Percentiles rank a stretch among this genome's conserved stretches.
phyloP scores from a whole-genome alignment of 1,140 invertebrate species.

The Stegodyphus mimosarum region DNA sequence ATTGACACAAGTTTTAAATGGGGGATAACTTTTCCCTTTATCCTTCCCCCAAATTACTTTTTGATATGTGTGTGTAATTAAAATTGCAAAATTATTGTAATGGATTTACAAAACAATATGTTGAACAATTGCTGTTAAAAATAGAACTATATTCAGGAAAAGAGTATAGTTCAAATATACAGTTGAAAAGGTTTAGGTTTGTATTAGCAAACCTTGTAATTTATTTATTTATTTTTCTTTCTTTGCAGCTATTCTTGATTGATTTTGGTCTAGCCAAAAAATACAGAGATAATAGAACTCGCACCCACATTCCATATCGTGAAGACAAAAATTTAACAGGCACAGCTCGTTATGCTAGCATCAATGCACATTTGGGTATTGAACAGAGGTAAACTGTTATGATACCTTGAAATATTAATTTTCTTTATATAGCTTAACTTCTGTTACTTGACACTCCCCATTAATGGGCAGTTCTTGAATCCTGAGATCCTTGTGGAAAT shows the following conservation, averaged over 20 bases:
- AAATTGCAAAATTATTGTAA: too few relatives aligned
- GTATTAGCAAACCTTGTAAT: neutral
- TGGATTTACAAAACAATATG: too few relatives aligned
- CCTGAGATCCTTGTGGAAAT: too few relatives aligned
- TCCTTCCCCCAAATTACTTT: too few relatives aligned
- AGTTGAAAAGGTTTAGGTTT: neutral
- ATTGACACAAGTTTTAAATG: too few relatives aligned
- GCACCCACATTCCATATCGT: slow-evolving; percentile 87
- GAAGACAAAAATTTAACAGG: slow-evolving; percentile 77
- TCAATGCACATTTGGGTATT: slow-evolving; percentile 74
- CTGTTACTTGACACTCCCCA: slow-evolving; percentile 71
- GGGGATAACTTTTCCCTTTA: too few relatives aligned
- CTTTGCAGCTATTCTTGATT: slow-evolving; percentile 70
- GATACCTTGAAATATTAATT: too few relatives aligned
- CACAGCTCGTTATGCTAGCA: slow-evolving; percentile 76
- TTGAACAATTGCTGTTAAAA: too few relatives aligned
- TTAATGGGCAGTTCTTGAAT: too few relatives aligned
- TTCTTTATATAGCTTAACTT: slow-evolving; percentile 66
- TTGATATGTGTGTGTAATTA: too few relatives aligned
- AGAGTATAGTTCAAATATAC: too few relatives aligned
- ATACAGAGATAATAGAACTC: slow-evolving; percentile 73
- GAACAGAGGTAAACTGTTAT: slow-evolving; percentile 65
- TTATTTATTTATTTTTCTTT: slow-evolving; percentile 69
- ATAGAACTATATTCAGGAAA: too few relatives aligned
- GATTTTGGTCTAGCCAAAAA: slow-evolving; percentile 77